Percentiles rank a stretch among this genome's conserved stretches.
Conservation (phyloP, 2,888 invertebrate species). For the Allygus modestus region DNA sequence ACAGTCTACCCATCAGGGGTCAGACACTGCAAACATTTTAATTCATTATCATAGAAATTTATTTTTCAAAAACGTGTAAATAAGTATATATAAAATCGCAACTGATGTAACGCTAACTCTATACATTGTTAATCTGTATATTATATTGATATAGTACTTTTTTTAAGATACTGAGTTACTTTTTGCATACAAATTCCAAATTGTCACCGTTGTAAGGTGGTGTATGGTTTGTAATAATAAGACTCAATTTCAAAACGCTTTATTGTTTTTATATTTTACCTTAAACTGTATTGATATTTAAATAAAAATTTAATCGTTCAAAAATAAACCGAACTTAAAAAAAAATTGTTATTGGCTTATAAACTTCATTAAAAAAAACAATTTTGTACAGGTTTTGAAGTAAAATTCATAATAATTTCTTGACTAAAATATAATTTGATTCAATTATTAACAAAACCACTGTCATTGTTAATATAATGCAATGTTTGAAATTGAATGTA, state of each 20-base stretch:
- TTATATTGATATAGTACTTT: conserved; percentile 25
- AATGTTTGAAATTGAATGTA: too few species aligned
- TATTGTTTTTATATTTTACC: neutral
- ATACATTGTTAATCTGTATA: conserved; percentile 53
- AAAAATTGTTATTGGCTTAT: too few species aligned
- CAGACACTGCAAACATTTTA: conserved; percentile 14
- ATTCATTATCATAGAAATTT: conserved; percentile 32
- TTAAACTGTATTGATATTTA: conserved; percentile 17
- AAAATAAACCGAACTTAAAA: too few species aligned
- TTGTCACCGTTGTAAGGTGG: neutral
- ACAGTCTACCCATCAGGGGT: neutral
- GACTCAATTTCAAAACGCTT: neutral
- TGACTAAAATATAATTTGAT: too few species aligned
- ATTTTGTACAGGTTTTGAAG: too few species aligned
- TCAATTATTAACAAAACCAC: too few species aligned
- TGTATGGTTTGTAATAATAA: neutral
- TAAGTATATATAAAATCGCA: conserved; percentile 48
- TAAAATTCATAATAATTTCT: too few species aligned
- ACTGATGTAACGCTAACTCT: conserved; percentile 39
- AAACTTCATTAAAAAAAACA: too few species aligned
- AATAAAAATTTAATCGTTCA: too few species aligned
- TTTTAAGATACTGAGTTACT: neutral
- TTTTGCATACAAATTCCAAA: conserved; percentile 15
- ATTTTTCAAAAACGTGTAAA: conserved; percentile 51
- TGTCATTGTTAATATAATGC: too few species aligned